These are phyloP conservation scores for Drosophila orena DNA, from an alignment of 1,140 invertebrate genomes.

Conservation along the genomic window DNA sequence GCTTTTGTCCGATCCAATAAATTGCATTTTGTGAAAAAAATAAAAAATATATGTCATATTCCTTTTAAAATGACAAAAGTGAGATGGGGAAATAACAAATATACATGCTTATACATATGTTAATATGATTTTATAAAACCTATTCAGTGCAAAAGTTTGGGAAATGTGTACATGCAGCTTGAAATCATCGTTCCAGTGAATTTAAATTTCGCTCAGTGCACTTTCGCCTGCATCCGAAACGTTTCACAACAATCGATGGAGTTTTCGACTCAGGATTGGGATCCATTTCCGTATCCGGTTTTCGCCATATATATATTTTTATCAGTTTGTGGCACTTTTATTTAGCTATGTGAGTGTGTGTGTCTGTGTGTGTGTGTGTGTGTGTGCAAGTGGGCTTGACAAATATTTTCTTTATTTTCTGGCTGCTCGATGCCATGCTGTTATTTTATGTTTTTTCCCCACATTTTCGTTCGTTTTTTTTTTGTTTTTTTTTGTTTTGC, in stretches of 20 bases:
- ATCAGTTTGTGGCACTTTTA: not conserved
- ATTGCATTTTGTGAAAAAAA: no score
- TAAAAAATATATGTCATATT: no score
- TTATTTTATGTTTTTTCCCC: conserved; percentile 55
- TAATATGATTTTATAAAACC: no score
- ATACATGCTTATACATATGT: no score
- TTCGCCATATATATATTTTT: conserved; percentile 9
- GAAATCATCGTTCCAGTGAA: no score
- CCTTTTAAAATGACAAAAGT: no score
- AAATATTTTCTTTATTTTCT: conserved; percentile 75
- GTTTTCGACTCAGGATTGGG: not conserved
- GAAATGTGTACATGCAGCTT: no score
- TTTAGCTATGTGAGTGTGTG: conserved; percentile 12
- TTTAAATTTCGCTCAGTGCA: not conserved
- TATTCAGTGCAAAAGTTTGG: no score
- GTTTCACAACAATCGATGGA: conserved; percentile 15
- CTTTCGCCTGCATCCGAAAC: conserved; percentile 20
- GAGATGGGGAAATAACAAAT: no score
- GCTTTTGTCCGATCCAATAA: conserved; percentile 26
- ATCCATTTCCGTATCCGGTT: conserved; percentile 19
- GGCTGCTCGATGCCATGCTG: conserved; percentile 60
- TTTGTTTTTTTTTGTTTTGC: not conserved
- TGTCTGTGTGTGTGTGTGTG: not conserved
- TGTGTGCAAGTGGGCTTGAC: conserved; percentile 25
- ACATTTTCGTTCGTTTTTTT: conserved; percentile 9